Evolutionary conservation across 2,113 vertebrate genomes (phyloP), one percentile per base, ranked within the genome.

Genomic region (Romanogobio albipinnatus): DNA sequence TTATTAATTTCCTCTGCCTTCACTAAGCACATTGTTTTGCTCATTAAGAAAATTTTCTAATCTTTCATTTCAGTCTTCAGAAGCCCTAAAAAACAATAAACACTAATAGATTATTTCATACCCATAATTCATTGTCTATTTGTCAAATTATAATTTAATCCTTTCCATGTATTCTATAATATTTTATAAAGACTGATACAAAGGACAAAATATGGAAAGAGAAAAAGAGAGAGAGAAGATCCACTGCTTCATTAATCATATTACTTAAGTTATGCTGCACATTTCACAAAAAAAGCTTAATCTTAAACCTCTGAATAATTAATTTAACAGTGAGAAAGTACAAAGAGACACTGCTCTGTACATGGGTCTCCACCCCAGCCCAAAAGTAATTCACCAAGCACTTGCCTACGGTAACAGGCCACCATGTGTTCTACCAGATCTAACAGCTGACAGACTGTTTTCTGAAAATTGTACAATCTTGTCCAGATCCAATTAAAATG

Each of bases 321-420:
- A 87, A 89, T 89, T 87, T 77, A 82, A 75, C 74, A 80, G 39
- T 83, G 80, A 87, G 81, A 59, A 89, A 87, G 88, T 85, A 90
- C 85, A 87, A 91, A 85, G 66, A 89, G 9, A 90, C 86, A 86
- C 82, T 66, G 85, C 87, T 84, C 86, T 86, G 84, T 84, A 91
- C 83, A 79, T 62, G 9, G 62, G 43, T 82, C 82, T 79, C 85
- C 85, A 90, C 83, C 88, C 75, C 59, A 17, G 90, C 85, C 70
- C 74, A 76, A 90, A 90, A 93, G 92, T 89, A 89, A 93, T 92
- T 90, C 74, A 77, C 73, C 84, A 92, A 91, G 92, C 89, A 90
- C 91, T 92, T 88, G 62, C 85, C 90, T 17, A 76, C 9, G 47
- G 26, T 53, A 51, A 76, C 24, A n/a, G 87, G 81, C 85, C 89